These are phyloP conservation scores for Platyscapa corneri DNA, from an alignment of 1,140 invertebrate species.

Conservation along the genomic window DNA sequence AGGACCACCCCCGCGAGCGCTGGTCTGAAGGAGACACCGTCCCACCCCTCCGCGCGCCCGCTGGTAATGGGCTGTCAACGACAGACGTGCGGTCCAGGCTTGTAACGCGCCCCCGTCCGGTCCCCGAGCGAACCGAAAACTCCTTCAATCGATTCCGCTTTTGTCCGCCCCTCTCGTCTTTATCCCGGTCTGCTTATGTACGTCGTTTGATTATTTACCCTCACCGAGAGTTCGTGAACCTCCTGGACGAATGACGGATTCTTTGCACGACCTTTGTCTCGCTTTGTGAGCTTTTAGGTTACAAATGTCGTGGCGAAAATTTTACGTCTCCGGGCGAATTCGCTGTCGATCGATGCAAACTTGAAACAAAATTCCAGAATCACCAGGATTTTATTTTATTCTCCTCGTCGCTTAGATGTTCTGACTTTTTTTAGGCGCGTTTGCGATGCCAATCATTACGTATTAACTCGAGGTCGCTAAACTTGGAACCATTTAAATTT, in stretches of 20 bases:
- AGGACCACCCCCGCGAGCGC: background rate
- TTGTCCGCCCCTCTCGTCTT: no score
- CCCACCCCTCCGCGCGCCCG: slow-evolving; percentile 59
- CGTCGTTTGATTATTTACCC: background rate
- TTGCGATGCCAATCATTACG: no score
- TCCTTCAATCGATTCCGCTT: slow-evolving; percentile 45
- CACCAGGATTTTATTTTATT: no score
- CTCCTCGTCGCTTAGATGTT: no score
- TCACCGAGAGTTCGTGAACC: background rate
- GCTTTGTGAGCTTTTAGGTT: background rate
- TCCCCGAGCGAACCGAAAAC: background rate
- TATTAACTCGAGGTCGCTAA: no score
- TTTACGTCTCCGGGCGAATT: no score
- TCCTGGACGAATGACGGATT: background rate
- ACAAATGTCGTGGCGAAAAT: no score
- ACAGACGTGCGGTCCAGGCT: slow-evolving; percentile 58
- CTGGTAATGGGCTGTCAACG: slow-evolving; percentile 71
- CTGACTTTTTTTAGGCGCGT: no score
- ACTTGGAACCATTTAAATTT: no score
- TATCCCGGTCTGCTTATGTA: background rate
- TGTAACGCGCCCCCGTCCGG: slow-evolving; percentile 55
- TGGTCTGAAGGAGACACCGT: background rate
- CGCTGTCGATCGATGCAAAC: background rate
- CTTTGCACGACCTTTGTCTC: background rate
- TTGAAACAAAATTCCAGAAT: background rate